These are phyloP conservation scores for Habropoda laboriosa DNA, from an alignment of 1,140 invertebrate species.

Conservation along the genomic window DNA sequence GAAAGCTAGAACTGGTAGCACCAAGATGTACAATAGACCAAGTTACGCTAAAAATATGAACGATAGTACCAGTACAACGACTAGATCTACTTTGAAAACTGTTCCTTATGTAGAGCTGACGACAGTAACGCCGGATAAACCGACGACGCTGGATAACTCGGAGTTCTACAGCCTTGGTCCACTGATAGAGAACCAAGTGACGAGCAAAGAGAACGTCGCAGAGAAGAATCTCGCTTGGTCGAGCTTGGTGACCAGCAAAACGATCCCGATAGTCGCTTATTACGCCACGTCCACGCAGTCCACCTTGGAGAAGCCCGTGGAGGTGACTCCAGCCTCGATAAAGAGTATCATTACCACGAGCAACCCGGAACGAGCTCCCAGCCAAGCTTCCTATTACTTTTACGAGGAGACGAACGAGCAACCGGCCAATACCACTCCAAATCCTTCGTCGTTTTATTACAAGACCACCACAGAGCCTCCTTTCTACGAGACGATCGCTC, in stretches of 20 bases:
- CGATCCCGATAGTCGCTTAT: constrained; percentile 83
- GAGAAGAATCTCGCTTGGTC: constrained; percentile 67
- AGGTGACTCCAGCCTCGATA: constrained; percentile 74
- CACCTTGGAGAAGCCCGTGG: constrained; percentile 76
- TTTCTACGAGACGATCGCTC: constrained; percentile 63
- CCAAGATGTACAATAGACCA: constrained; percentile 66
- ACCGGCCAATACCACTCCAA: constrained; percentile 68
- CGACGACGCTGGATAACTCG: constrained; percentile 62
- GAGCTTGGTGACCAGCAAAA: constrained; percentile 78
- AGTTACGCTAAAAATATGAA: constrained; percentile 69
- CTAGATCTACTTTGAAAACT: background rate
- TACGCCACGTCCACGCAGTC: constrained; percentile 83
- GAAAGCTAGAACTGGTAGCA: constrained; percentile 57
- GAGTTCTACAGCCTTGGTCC: constrained; percentile 61
- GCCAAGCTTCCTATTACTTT: constrained; percentile 78
- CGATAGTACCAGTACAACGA: constrained; percentile 70
- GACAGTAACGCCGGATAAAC: constrained; percentile 59
- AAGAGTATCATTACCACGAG: constrained; percentile 63
- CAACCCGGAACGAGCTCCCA: constrained; percentile 58
- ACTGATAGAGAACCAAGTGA: constrained; percentile 56
- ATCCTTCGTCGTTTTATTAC: constrained; percentile 66
- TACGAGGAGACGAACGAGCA: constrained; percentile 79
- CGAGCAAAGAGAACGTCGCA: constrained; percentile 34
- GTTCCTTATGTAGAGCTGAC: constrained; percentile 62
- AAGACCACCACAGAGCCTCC: constrained; percentile 69